A percentile compares a stretch with the other conserved stretches of the same genome.
Evolutionary conservation across 2,888 invertebrate genomes (phyloP).

Genomic region (Pterobdella sp.): DNA sequence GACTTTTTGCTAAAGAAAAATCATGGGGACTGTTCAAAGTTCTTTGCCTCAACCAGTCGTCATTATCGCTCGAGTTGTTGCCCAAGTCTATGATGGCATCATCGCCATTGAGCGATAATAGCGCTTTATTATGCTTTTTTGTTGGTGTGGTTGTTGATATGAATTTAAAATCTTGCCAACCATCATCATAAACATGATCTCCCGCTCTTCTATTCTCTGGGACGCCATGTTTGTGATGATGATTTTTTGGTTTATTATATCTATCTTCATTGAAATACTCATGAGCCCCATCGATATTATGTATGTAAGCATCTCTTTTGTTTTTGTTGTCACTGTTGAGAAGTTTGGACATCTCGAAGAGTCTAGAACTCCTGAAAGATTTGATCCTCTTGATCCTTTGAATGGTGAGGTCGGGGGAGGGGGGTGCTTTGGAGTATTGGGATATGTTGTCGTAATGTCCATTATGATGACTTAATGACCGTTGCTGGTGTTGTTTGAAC

Average conservation of each 20-base stretch:
- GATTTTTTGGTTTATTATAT: too few relatives aligned
- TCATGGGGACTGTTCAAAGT: too few relatives aligned
- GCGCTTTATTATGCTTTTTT: too few relatives aligned
- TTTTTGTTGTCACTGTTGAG: conserved; percentile 11
- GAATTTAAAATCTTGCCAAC: too few relatives aligned
- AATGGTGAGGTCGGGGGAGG: neutral
- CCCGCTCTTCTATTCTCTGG: neutral
- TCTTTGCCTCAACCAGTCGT: too few relatives aligned
- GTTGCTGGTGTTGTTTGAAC: conserved; percentile 4
- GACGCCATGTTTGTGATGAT: neutral
- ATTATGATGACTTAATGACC: neutral
- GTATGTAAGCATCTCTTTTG: neutral
- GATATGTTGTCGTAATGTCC: neutral
- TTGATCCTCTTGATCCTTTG: neutral
- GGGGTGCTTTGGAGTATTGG: neutral
- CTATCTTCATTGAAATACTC: too few relatives aligned
- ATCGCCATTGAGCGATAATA: too few relatives aligned
- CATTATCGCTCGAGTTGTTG: too few relatives aligned
- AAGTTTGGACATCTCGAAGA: neutral
- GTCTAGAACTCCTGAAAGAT: neutral
- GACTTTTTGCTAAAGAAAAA: too few relatives aligned
- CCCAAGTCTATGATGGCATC: too few relatives aligned
- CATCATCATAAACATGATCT: conserved; percentile 6
- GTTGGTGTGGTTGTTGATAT: too few relatives aligned
- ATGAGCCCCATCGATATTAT: neutral